Evolutionary conservation across 2,797 vertebrate genomes (phyloP).

Genomic region (Mormyrops attenuatus): DNA sequence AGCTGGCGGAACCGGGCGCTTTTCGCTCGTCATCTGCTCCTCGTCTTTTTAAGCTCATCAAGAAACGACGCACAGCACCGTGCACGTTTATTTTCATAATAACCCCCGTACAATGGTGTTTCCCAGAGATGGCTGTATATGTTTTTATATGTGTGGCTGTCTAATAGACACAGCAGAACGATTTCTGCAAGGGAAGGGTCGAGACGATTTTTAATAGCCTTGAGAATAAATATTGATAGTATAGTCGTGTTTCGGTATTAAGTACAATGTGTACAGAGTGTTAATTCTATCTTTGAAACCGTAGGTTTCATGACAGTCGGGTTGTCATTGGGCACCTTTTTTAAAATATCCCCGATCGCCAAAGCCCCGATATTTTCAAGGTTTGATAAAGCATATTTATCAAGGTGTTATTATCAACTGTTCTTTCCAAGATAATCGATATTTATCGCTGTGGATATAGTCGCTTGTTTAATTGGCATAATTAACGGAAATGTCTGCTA

Average conservation of each 20-base stretch:
- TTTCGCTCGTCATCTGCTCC: background rate
- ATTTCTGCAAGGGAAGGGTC: background rate
- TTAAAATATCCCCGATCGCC: background rate
- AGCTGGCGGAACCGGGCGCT: background rate
- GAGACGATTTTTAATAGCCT: background rate
- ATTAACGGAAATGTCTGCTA: background rate
- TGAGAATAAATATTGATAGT: background rate
- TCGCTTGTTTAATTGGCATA: background rate
- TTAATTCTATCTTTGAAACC: background rate
- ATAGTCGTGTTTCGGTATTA: background rate
- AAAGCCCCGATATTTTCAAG: background rate
- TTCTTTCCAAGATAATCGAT: background rate
- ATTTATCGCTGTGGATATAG: background rate
- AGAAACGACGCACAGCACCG: background rate
- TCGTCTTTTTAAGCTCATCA: background rate
- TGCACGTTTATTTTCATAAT: background rate
- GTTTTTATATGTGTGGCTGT: background rate
- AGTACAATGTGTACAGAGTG: background rate
- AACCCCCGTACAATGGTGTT: conserved; percentile 19
- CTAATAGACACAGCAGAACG: conserved; percentile 10
- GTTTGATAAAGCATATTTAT: background rate
- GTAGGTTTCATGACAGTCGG: background rate
- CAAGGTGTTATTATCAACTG: background rate
- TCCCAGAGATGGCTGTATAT: conserved; percentile 17
- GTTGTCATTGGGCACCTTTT: background rate